Evolutionary conservation across 2,113 vertebrate species (phyloP).

Genomic region (Sinocyclocheilus anshuiensis): DNA sequence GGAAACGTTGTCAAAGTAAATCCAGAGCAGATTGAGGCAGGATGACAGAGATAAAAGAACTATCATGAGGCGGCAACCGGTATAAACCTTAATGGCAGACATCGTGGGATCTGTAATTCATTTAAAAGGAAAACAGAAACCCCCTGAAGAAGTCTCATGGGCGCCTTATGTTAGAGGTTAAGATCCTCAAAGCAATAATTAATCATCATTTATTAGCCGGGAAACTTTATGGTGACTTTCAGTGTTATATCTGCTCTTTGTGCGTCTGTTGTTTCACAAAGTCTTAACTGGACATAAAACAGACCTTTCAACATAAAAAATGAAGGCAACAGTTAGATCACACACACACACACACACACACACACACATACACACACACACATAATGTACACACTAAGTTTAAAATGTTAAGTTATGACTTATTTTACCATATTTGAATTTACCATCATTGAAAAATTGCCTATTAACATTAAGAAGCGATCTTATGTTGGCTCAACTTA

Average conservation of each 20-base stretch:
- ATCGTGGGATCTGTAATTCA: constrained; percentile 47
- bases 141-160: constrained; percentile 30
- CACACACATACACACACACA: too few relatives aligned
- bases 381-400: background rate
- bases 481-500: background rate
- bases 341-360: too few relatives aligned
- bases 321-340: too few relatives aligned
- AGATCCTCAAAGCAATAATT: constrained; percentile 37
- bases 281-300: too few relatives aligned
- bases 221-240: constrained; percentile 48
- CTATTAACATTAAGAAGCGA: too few relatives aligned
- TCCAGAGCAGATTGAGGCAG: constrained; percentile 35
- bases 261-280: too few relatives aligned
- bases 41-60: constrained; percentile 52
- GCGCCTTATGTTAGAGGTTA: constrained; percentile 39
- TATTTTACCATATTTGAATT: background rate
- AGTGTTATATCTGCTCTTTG: background rate
- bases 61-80: constrained; percentile 14
- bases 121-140: constrained; percentile 49
- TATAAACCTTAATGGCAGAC: constrained; percentile 52
- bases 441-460: background rate
- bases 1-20: constrained; percentile 49
- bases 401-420: background rate
- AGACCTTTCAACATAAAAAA: too few relatives aligned
- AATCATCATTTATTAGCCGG: constrained; percentile 55